Base-by-base conservation (phyloP, 2,888 invertebrate genomes). In the Standfussiana lucernea region DNA sequence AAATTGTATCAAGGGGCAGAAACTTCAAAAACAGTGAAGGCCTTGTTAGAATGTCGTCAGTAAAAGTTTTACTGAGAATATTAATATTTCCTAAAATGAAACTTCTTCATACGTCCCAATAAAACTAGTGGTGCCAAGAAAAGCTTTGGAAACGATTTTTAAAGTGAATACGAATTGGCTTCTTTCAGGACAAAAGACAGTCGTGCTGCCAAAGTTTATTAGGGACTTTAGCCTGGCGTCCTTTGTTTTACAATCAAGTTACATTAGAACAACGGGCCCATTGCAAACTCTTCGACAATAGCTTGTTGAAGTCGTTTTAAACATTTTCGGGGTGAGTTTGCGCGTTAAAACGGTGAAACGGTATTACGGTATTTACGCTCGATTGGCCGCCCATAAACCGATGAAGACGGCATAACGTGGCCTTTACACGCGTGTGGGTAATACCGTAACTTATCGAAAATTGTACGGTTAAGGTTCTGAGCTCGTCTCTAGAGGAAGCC, bases 181-280 rank as follows among this genome's bases (percentile, higher is more conserved):
- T 93, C 91, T 92, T 91, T 90, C 82, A 90, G 90, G 90, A 95
- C 96, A 95, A 96, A 95, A 94, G 95, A 92, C 94, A 90, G 92
- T 93, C 93, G 93, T 92, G 88, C 74, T 90, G 89, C 89, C 88
- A 91, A 94, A 94, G 91, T 94, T 93, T 92, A 92, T 92, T 91
- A 90, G 88, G 79, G 89, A 91, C 88, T 92, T 90, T 83, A 84
- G 84, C 87, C 84, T 64, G 75, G 80, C 89, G 90, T 86, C 93
- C 90, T 94, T 94, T 95, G 94, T 95, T 93, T 94, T 91, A 93
- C 93, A 94, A 94, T 94, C 93, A 91, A 93, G 93, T 94, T 94
- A 94, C 94, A 93, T 93, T 93, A 92, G 92, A 91, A 91, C 90
- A 90, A 91, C 90, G 92, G 89, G 89, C 91, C 90, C 76, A 75